Conservation (phyloP, 2,888 invertebrate genomes). For the Pheosia tremula region DNA sequence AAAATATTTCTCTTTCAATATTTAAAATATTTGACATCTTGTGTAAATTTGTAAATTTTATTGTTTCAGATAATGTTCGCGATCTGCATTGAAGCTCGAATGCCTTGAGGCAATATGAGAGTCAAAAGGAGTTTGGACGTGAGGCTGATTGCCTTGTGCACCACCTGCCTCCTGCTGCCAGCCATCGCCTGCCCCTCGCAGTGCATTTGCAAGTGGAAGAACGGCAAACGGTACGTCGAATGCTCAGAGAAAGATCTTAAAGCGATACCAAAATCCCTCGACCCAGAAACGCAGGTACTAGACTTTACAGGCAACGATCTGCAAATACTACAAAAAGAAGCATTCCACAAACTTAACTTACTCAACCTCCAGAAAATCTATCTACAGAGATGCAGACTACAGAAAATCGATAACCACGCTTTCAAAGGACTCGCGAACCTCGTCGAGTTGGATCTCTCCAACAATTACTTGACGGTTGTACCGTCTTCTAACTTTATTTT, state of each 20-base stretch:
- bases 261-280: conserved; percentile 91
- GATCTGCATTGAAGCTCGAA: conserved; percentile 48
- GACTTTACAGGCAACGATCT: conserved; percentile 94
- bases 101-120: conserved; percentile 78
- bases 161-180: conserved; percentile 72
- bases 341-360: conserved; percentile 91
- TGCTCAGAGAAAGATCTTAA: conserved; percentile 92
- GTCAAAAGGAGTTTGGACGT: conserved; percentile 66
- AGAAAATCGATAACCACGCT: conserved; percentile 90
- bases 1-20: not conserved
- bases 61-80: conserved; percentile 77
- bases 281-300: conserved; percentile 93
- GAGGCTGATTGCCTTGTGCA: conserved; percentile 77
- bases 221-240: conserved; percentile 95
- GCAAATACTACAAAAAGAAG: conserved; percentile 90
- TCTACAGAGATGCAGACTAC: conserved; percentile 90
- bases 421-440: conserved; percentile 94
- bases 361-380: conserved; percentile 95
- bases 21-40: not conserved
- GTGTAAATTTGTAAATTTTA: conserved; percentile 39
- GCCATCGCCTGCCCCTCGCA: conserved; percentile 88
- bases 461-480: conserved; percentile 90
- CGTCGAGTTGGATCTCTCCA: conserved; percentile 94
- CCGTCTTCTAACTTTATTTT: conserved; percentile 92
- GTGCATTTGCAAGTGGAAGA: conserved; percentile 96